Conservation (phyloP, 2,113 vertebrate species). For the Henicopernis longicauda region DNA sequence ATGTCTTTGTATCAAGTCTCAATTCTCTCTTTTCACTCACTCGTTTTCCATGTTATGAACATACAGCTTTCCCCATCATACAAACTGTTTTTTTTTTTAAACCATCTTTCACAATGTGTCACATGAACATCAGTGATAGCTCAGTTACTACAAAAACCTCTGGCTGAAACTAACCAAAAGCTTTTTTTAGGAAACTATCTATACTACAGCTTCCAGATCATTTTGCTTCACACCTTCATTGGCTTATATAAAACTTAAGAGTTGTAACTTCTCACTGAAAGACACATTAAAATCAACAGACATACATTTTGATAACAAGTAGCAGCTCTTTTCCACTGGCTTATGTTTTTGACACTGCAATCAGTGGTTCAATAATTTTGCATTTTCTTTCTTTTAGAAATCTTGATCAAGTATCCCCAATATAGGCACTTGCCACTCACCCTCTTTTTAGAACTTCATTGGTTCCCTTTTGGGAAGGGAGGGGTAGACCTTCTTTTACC, state of each 20-base stretch:
- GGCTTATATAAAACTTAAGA: background rate
- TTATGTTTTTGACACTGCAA: background rate
- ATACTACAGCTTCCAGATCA: background rate
- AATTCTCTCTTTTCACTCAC: background rate
- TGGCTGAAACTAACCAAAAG: background rate
- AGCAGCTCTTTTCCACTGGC: background rate
- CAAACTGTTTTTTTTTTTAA: background rate
- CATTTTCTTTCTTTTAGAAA: background rate
- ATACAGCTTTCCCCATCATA: background rate
- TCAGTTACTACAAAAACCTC: background rate
- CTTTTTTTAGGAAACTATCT: background rate
- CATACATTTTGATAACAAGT: background rate
- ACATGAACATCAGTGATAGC: rapidly evolving
- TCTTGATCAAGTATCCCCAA: background rate
- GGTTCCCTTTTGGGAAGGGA: background rate
- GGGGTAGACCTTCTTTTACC: background rate
- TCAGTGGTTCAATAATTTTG: background rate
- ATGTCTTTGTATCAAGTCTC: background rate
- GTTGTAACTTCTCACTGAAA: background rate
- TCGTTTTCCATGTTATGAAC: background rate
- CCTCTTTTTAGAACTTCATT: background rate
- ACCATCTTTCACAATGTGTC: background rate
- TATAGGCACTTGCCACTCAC: background rate
- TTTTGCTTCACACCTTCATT: background rate
- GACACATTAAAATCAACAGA: background rate